These are phyloP conservation scores for Crambe crambe DNA, from an alignment of 37 sponge, comb jelly and placozoan genomes.

Conservation along the genomic window DNA sequence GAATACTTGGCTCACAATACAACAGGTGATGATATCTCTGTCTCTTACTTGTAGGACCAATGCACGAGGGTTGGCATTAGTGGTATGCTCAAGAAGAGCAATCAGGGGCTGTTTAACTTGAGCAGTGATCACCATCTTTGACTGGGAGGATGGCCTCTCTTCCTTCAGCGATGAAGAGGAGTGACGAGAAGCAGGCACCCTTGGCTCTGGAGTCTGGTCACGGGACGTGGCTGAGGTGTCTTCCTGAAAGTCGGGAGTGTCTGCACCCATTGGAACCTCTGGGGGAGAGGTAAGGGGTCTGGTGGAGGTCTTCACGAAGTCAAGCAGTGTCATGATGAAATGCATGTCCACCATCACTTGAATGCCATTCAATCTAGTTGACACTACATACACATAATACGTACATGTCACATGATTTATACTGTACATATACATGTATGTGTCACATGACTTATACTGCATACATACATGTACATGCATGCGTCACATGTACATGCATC, in stretches of 20 bases:
- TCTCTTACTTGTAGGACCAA: constrained; percentile 42
- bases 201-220: too few relatives aligned
- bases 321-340: constrained; percentile 40
- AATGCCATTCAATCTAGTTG: constrained; percentile 1
- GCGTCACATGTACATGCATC: background rate
- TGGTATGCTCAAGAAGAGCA: constrained; percentile 52
- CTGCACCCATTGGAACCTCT: background rate
- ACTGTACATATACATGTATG: background rate
- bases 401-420: background rate
- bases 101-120: constrained; percentile 21
- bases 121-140: constrained; percentile 6
- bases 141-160: background rate
- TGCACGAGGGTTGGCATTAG: constrained; percentile 7
- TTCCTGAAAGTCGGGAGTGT: background rate
- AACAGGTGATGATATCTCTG: background rate
- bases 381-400: constrained; percentile 23
- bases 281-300: constrained; percentile 14
- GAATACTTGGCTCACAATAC: too few relatives aligned
- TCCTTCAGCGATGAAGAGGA: background rate
- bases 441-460: background rate
- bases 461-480: background rate
- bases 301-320: constrained; percentile 30
- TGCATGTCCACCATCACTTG: constrained; percentile 52
- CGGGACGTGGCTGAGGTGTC: too few relatives aligned
- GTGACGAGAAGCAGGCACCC: too few relatives aligned